Evolutionary conservation across 64 coral and sea anemone genomes (phyloP).

Genomic region (Catalaphyllia jardinei): DNA sequence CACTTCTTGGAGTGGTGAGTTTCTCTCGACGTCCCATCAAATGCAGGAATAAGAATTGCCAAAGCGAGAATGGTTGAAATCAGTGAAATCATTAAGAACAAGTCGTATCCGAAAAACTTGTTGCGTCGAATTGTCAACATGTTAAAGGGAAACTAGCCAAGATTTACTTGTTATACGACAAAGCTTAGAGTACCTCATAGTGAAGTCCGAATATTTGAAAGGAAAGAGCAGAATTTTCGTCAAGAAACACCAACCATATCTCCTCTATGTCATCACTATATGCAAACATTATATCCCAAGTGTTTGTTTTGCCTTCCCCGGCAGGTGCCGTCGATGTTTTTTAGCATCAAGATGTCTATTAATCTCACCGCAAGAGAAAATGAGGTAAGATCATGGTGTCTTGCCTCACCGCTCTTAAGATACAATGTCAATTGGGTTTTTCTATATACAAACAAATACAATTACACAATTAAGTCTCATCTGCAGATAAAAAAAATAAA

Average conservation of each 20-base stretch:
- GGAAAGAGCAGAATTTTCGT: neutral
- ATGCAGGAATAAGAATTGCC: neutral
- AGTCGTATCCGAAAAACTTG: neutral
- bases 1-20: neutral
- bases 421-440: too few relatives aligned
- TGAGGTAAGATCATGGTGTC: too few relatives aligned
- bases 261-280: neutral
- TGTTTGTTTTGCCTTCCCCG: neutral
- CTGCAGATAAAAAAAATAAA: too few relatives aligned
- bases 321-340: neutral
- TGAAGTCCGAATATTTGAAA: neutral
- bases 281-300: neutral
- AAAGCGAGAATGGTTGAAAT: neutral
- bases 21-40: neutral
- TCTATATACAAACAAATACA: too few relatives aligned
- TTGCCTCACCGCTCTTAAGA: neutral
- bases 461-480: too few relatives aligned
- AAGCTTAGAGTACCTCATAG: too few relatives aligned
- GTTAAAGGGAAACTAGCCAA: neutral
- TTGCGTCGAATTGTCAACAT: neutral
- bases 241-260: neutral
- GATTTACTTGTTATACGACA: too few relatives aligned
- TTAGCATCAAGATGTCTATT: neutral
- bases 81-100: neutral
- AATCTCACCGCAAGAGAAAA: neutral